phyloP scores from a whole-genome alignment of 2,113 vertebrate species.

The Phrynocephalus versicolor region DNA sequence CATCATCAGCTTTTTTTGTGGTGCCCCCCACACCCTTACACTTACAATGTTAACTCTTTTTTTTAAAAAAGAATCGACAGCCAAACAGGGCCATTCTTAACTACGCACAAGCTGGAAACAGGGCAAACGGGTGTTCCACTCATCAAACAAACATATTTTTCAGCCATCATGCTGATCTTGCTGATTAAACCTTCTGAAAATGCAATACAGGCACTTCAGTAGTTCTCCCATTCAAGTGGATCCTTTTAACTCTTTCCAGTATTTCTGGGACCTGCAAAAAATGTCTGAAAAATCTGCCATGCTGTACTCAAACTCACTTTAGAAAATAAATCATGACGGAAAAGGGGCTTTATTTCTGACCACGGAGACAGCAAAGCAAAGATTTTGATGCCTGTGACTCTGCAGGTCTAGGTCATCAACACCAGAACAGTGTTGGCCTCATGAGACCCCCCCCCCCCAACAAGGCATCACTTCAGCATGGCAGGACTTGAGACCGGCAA shows the following conservation, averaged over 20 bases:
- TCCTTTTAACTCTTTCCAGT: conserved; percentile 5
- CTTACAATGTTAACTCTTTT: conserved; percentile 72
- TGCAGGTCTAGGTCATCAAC: conserved; percentile 29
- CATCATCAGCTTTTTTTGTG: conserved; percentile 50
- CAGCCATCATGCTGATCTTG: conserved; percentile 38
- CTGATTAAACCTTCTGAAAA: conserved; percentile 58
- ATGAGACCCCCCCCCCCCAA: neutral
- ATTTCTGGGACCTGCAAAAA: neutral
- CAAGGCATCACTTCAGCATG: conserved; percentile 32
- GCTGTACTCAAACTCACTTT: conserved; percentile 31
- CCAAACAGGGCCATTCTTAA: conserved; percentile 49
- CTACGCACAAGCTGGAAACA: conserved; percentile 57
- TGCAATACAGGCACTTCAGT: conserved; percentile 32
- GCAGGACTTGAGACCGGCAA: neutral
- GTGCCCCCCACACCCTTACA: conserved; percentile 61
- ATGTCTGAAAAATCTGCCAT: conserved; percentile 20
- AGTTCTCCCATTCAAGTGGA: neutral
- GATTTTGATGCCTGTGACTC: conserved; percentile 18
- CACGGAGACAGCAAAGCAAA: neutral
- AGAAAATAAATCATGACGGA: neutral
- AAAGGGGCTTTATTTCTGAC: neutral
- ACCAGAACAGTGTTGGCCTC: conserved; percentile 22
- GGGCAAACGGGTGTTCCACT: conserved; percentile 54
- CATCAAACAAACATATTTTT: conserved; percentile 43
- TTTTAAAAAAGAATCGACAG: conserved; percentile 63